Evolutionary conservation across 2,888 invertebrate species (phyloP), one percentile per base, ranked within the genome.

Genomic region (Volucella bombylans): DNA sequence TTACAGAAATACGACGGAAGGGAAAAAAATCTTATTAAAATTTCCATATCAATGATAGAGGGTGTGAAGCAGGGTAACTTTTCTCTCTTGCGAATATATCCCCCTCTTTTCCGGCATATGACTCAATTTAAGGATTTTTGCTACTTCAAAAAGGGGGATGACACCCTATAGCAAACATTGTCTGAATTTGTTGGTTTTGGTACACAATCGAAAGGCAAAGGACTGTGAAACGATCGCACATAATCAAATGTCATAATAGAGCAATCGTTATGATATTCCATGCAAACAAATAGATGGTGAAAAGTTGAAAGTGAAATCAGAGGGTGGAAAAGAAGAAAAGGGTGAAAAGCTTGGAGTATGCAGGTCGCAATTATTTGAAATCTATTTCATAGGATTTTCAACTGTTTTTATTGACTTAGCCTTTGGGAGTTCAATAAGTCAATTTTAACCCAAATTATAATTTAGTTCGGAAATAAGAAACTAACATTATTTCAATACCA

Each of bases 181-280:
- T 47, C 52, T 50, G 23, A 50, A 61, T 65, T 43, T 55, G 67
- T 41, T 57, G 50, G 71, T 80, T 76, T 71, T 31, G 31, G 76
- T 85, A 80, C 76, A 80, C 69, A 74, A 54, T 79, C 61, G 43
- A 72, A 85, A 85, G 76, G 72, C 76, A 85, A 61, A 72, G 77
- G 81, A 85, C 85, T 81, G 76, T 82, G 77, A 86, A 86, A 86
- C 65, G 86, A 86, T 82, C 72, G 73, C 72, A 86, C 77, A 82
- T 82, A 82, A 82, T 78, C 72, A 86, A 78, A 82, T 52, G 72
- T 78, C 85, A 83, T 83, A 80, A 83, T 74, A 83, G 69, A 80
- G 80, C 83, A 85, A 81, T 80, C 81, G 80, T 61, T 45, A 67
- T 65, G 47, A 80, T 72, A 72, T 68, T 55, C 72, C 45, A 49